A percentile compares a stretch with the other conserved stretches of the same genome.
These are phyloP conservation scores for Diplogasteroides magnus DNA, from an alignment of 1,140 invertebrate genomes.

Conservation along the genomic window DNA sequence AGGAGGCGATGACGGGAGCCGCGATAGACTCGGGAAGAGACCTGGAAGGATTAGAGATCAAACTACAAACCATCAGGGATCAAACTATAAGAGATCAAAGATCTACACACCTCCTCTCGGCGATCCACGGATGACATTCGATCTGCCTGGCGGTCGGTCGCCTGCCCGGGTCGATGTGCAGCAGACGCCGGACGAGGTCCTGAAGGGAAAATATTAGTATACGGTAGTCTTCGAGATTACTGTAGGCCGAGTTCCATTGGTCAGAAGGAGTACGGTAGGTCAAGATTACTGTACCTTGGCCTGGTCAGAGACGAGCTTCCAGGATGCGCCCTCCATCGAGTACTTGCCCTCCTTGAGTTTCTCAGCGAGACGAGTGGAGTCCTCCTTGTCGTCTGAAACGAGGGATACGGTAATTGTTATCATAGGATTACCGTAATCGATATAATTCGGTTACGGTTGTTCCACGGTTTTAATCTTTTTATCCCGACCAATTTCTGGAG, in stretches of 20 bases:
- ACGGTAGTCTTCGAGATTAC: too few species aligned
- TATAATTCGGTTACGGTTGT: too few species aligned
- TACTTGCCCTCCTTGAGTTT: slow-evolving; percentile 84
- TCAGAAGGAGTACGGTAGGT: slow-evolving; percentile 1
- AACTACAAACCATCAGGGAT: too few species aligned
- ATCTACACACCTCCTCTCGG: slow-evolving; percentile 55
- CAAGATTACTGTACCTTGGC: slow-evolving; percentile 64
- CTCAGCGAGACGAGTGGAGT: slow-evolving; percentile 61
- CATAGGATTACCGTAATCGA: too few species aligned
- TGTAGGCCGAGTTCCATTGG: too few species aligned
- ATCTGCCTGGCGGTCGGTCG: slow-evolving; percentile 77
- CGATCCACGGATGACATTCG: slow-evolving; percentile 76
- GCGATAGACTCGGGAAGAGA: too few species aligned
- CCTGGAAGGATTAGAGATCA: too few species aligned
- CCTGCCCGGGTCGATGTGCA: slow-evolving; percentile 82
- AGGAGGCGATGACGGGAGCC: too few species aligned
- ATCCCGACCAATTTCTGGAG: too few species aligned
- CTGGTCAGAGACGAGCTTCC: slow-evolving; percentile 70
- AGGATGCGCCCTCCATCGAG: slow-evolving; percentile 70
- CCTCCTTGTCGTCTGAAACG: background rate
- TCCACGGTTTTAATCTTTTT: too few species aligned
- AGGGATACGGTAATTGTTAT: too few species aligned
- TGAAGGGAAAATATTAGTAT: background rate
- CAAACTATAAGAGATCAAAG: too few species aligned
- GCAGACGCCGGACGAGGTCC: slow-evolving; percentile 80